Percentiles rank a stretch among this genome's conserved stretches.
phyloP scores from a whole-genome alignment of 2,888 invertebrate genomes.

The Hyposoter dolosus region DNA sequence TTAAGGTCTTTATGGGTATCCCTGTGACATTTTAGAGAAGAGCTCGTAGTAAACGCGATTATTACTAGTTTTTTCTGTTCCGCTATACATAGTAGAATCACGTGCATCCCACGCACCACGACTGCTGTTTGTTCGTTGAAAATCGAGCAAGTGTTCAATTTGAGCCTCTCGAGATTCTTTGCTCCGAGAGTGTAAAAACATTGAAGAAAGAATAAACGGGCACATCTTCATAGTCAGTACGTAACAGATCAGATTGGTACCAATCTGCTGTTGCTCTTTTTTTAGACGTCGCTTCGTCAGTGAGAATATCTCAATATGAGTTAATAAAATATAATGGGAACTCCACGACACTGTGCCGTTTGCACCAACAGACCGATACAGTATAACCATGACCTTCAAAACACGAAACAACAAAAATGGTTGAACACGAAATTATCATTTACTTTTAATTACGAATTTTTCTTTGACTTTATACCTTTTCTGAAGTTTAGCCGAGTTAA shows the following conservation, averaged over 20 bases:
- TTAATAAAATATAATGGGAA: neutral
- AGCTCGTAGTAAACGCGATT: slow-evolving; percentile 36
- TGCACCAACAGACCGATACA: neutral
- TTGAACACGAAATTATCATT: neutral
- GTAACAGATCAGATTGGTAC: neutral
- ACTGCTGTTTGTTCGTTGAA: slow-evolving; percentile 33
- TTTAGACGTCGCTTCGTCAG: neutral
- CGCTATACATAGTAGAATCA: slow-evolving; percentile 49
- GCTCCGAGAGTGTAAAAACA: slow-evolving; percentile 7
- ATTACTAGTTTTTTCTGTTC: slow-evolving; percentile 35
- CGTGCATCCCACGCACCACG: slow-evolving; percentile 42
- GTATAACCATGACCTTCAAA: neutral
- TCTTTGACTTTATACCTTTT: neutral
- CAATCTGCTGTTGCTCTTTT: slow-evolving; percentile 5
- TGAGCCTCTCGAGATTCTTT: slow-evolving; percentile 20
- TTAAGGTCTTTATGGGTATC: slow-evolving; percentile 40
- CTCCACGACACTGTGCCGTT: neutral
- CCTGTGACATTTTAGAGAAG: slow-evolving; percentile 37
- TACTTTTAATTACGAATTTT: neutral
- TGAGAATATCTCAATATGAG: neutral
- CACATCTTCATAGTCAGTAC: neutral
- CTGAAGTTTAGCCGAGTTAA: neutral
- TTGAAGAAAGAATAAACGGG: slow-evolving; percentile 13
- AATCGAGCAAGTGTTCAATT: slow-evolving; percentile 39
- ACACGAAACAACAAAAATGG: neutral